Evolutionary conservation across 2,888 invertebrate species (phyloP).

Genomic region (Ennomos quercinarius): DNA sequence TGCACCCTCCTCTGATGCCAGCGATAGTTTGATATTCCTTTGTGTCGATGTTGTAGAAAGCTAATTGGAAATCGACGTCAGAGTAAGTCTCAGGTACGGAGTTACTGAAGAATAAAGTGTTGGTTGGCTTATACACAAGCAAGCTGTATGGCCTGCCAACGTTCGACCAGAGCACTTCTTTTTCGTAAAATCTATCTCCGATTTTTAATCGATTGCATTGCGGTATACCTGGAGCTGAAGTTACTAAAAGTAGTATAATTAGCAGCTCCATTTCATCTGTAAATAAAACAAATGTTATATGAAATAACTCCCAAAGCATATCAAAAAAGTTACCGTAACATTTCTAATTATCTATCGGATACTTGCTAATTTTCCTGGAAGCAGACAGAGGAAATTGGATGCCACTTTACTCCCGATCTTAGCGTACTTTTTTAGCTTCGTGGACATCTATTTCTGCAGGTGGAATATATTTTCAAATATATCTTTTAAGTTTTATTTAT

Average conservation of each 20-base stretch:
- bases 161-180: conserved; percentile 53
- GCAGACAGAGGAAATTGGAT: too few relatives aligned
- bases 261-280: conserved; percentile 30
- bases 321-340: too few relatives aligned
- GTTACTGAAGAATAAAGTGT: conserved; percentile 64
- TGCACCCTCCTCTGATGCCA: conserved; percentile 66
- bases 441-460: too few relatives aligned
- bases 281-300: too few relatives aligned
- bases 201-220: conserved; percentile 59
- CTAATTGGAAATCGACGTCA: conserved; percentile 66
- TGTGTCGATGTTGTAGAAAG: conserved; percentile 54
- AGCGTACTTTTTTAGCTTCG: too few relatives aligned
- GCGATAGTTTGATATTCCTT: conserved; percentile 57
- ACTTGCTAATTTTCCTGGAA: too few relatives aligned
- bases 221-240: conserved; percentile 33
- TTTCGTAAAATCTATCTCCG: conserved; percentile 59
- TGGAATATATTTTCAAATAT: too few relatives aligned
- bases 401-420: too few relatives aligned
- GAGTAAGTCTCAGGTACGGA: conserved; percentile 58
- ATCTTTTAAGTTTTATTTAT: too few relatives aligned
- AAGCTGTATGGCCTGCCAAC: conserved; percentile 62
- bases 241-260: conserved; percentile 32
- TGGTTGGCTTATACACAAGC: conserved; percentile 57
- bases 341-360: too few relatives aligned
- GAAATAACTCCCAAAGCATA: too few relatives aligned